Evolutionary conservation across 2,888 invertebrate species (phyloP).

Genomic region (Thyatira batis): DNA sequence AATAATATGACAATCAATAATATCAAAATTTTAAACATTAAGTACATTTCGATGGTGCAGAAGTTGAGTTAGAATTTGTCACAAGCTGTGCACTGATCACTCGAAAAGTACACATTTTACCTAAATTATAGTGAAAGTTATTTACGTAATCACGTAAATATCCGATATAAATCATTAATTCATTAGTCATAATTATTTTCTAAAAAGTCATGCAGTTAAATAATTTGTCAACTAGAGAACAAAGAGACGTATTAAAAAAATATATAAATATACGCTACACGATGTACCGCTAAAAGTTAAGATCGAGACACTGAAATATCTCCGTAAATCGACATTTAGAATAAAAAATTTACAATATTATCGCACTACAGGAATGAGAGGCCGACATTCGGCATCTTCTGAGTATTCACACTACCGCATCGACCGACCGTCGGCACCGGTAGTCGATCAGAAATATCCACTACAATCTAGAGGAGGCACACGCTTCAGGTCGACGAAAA

Average conservation of each 20-base stretch:
- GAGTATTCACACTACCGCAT: slow-evolving; percentile 72
- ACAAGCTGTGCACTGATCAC: slow-evolving; percentile 25
- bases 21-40: slow-evolving; percentile 60
- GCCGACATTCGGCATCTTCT: slow-evolving; percentile 63
- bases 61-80: slow-evolving; percentile 17
- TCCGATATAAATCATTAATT: background rate
- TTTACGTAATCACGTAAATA: slow-evolving; percentile 4
- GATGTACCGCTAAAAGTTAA: slow-evolving; percentile 54
- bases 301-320: slow-evolving; percentile 32
- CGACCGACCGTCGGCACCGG: slow-evolving; percentile 45
- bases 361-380: slow-evolving; percentile 75
- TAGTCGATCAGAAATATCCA: slow-evolving; percentile 48
- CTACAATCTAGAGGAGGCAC: slow-evolving; percentile 69
- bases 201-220: slow-evolving; percentile 10
- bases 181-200: slow-evolving; percentile 7
- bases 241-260: slow-evolving; percentile 31
- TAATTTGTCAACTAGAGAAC: background rate
- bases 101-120: slow-evolving; percentile 23
- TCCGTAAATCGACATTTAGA: slow-evolving; percentile 45
- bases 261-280: slow-evolving; percentile 49
- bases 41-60: slow-evolving; percentile 59
- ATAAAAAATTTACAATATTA: slow-evolving; percentile 52
- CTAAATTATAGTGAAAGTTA: slow-evolving; percentile 14
- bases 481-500: slow-evolving; percentile 70
- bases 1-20: slow-evolving; percentile 42